A percentile compares a stretch with the other conserved stretches of the same genome.
Evolutionary conservation across 2,888 invertebrate species (phyloP).

Genomic region (Tenthredo amoena): DNA sequence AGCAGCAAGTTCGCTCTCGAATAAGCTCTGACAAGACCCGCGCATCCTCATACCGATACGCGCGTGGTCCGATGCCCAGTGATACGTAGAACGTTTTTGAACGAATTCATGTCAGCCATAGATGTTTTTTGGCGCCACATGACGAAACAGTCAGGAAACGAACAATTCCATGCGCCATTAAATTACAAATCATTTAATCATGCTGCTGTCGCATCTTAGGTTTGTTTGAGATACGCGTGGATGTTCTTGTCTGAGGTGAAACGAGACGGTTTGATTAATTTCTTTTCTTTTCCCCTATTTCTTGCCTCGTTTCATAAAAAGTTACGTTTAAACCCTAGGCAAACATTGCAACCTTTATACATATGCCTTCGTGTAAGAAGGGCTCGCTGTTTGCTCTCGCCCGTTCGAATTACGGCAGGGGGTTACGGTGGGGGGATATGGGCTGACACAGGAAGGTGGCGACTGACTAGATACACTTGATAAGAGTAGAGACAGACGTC

Average conservation of each 20-base stretch:
- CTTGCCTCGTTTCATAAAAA: not conserved
- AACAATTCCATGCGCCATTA: not conserved
- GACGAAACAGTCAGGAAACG: not conserved
- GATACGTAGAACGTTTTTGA: not conserved
- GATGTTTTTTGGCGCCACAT: not conserved
- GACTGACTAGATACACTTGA: constrained; percentile 52
- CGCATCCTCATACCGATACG: constrained; percentile 43
- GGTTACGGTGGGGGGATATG: constrained; percentile 19
- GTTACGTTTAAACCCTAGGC: not conserved
- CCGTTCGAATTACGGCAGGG: constrained; percentile 18
- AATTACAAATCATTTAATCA: not conserved
- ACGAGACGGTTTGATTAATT: not conserved
- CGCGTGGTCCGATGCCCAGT: constrained; percentile 13
- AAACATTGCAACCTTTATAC: not conserved
- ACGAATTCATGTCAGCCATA: not conserved
- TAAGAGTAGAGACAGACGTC: constrained; percentile 52
- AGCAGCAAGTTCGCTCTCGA: constrained; percentile 66
- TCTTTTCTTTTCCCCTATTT: not conserved
- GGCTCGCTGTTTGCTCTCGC: constrained; percentile 34
- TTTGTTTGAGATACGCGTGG: not conserved
- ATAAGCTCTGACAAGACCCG: constrained; percentile 65
- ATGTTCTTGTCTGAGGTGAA: not conserved
- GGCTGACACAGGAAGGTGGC: constrained; percentile 45
- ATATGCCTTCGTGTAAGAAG: constrained; percentile 18
- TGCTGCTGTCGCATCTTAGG: not conserved